These are phyloP conservation scores for Torymus auratus DNA, from an alignment of 2,888 invertebrate species.

Conservation along the genomic window DNA sequence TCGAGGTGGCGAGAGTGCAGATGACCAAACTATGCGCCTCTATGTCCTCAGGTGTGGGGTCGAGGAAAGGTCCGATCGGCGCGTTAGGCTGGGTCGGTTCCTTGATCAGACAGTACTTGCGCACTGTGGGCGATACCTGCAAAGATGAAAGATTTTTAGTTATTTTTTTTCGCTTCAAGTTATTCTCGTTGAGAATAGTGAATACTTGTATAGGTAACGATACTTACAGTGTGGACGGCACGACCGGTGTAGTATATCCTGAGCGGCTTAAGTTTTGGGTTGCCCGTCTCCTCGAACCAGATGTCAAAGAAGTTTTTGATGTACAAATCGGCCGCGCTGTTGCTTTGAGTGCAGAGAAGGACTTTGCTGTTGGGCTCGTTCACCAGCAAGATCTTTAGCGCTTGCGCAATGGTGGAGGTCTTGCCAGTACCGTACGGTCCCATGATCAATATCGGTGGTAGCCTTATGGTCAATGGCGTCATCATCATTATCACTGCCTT, in stretches of 20 bases:
- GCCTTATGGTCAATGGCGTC: constrained; percentile 80
- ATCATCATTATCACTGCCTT: constrained; percentile 88
- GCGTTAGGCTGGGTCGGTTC: no score
- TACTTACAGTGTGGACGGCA: constrained; percentile 87
- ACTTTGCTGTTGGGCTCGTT: constrained; percentile 84
- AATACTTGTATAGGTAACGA: constrained; percentile 76
- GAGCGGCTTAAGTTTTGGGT: constrained; percentile 81
- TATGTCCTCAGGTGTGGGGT: constrained; percentile 85
- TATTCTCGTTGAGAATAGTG: not conserved
- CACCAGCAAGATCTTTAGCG: constrained; percentile 72
- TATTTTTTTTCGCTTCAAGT: constrained; percentile 62
- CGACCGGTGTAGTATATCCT: constrained; percentile 89
- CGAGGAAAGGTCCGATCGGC: constrained; percentile 80
- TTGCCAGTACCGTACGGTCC: constrained; percentile 93
- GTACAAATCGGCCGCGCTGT: constrained; percentile 91
- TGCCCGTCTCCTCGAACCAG: constrained; percentile 83
- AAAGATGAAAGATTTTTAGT: constrained; percentile 43
- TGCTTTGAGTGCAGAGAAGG: constrained; percentile 91
- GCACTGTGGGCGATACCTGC: constrained; percentile 70
- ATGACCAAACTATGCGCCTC: constrained; percentile 82
- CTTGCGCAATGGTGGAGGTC: constrained; percentile 87
- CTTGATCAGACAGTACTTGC: constrained; percentile 81
- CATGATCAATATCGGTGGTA: constrained; percentile 86
- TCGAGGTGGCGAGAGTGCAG: constrained; percentile 88
- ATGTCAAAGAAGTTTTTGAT: constrained; percentile 90